Percentiles rank a stretch among this genome's conserved stretches.
These are phyloP conservation scores for Brachionus sp. DNA, from an alignment of 1,140 invertebrate genomes.

Conservation along the genomic window DNA sequence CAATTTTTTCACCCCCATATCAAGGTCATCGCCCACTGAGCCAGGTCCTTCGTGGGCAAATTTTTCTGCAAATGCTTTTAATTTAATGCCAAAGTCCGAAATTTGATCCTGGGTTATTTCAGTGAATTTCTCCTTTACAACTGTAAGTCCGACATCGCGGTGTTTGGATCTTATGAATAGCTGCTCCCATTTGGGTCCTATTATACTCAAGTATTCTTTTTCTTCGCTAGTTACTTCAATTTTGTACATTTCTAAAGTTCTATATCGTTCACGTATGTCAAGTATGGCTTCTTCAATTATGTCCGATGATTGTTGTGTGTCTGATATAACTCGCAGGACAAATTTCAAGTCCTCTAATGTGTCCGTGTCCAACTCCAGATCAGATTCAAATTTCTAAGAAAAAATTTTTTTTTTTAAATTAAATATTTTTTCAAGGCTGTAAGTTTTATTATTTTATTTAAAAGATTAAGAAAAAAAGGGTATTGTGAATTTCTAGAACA, in stretches of 20 bases:
- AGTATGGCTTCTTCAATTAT: constrained; percentile 68
- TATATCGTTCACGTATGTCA: constrained; percentile 65
- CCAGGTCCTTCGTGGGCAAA: constrained; percentile 7
- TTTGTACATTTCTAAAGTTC: constrained; percentile 57
- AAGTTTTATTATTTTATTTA: too few species aligned
- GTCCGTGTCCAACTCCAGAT: constrained; percentile 60
- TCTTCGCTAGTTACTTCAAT: constrained; percentile 59
- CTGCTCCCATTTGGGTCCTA: constrained; percentile 57
- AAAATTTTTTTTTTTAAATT: not conserved
- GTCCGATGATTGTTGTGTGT: constrained; percentile 70
- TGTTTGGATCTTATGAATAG: constrained; percentile 58
- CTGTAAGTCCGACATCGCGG: constrained; percentile 57
- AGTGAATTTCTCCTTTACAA: constrained; percentile 68
- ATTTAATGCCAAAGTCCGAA: constrained; percentile 12
- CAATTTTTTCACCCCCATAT: constrained; percentile 54
- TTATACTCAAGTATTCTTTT: constrained; percentile 50
- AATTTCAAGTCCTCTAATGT: constrained; percentile 75
- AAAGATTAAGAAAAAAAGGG: too few species aligned
- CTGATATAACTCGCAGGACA: constrained; percentile 74
- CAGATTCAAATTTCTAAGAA: constrained; percentile 56
- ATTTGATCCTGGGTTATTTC: constrained; percentile 56
- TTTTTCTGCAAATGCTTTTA: constrained; percentile 27
- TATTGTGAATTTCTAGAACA: too few species aligned
- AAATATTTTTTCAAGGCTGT: too few species aligned
- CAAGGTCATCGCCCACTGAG: constrained; percentile 43